Base-by-base conservation (phyloP, 2,888 invertebrate genomes). In the Pammene fasciana region DNA sequence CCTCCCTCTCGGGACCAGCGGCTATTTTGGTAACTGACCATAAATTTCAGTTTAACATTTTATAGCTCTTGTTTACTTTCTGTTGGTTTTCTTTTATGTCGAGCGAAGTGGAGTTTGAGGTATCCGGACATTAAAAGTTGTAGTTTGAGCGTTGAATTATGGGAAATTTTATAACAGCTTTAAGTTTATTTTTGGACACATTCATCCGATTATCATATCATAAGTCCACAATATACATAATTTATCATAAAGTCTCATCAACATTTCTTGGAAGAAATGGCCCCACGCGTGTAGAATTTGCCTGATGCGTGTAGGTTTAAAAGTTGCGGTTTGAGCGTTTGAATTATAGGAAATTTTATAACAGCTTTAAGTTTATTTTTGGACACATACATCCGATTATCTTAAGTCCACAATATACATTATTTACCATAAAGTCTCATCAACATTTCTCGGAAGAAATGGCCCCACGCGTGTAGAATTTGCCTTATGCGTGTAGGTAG, bases 11-110 rank as follows among this genome's bases (percentile, higher is more conserved):
- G 59, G 59, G 52, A 57, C 45, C 59, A 48, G 11, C 48, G 14
- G 70, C 65, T 65, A 59, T 70, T 60, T 70, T 60, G 54, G 56
- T n/a, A 46, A 65, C 60, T 65, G 70, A 55, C 54, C 70, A 65
- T 70, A 71, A 64, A 59, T 71, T 68, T 59, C 56, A 48, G 59
- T 68, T 62, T 71, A 67, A 71, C 67, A 62, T 71, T 71, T 70
- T 62, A 66, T 70, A 50, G 61, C 61, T 60, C 41, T 66, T 61
- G 56, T 66, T 70, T 66, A 56, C 61, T 61, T 45, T 16, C 56
- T 61, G 55, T 38, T 26, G 26, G 26, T 56, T 34, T 65, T 59
- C 68, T 64, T 65, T 64, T 46, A 65, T 52, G 64, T 16, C 18
- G 50, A 55, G 61, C 50, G 50, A 52, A 68, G 67, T 68, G 61